Evolutionary conservation across 2,888 invertebrate species (phyloP), one percentile per base, ranked within the genome.

Genomic region (Zootermopsis nevadensis): DNA sequence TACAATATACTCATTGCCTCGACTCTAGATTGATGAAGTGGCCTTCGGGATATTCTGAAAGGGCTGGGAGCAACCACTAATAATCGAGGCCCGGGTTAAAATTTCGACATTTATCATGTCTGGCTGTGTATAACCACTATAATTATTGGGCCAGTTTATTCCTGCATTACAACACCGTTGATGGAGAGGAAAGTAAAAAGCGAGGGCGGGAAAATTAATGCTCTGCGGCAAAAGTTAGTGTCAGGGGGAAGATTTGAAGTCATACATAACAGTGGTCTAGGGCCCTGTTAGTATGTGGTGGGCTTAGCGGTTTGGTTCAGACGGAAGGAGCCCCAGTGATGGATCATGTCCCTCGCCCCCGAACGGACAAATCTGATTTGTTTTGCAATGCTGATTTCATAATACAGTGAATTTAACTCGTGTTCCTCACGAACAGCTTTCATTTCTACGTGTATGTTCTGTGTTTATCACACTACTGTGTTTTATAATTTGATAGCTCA

Each of bases 81-180:
- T 66, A 66, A 66, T n/a, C 27, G n/a, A 27, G 66, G 69, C 33
- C 2, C 38, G 35, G 74, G n/a, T 24, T 24, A 38, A 22, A 38
- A 74, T 74, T 74, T 74, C 24, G 38, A 74, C 74, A 74, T 74
- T 74, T 38, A 74, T 74, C 74, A 74, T 74, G 74, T 74, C 35
- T 74, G 31, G n/a, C 6, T 31, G 77, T 82, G 82, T 82, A 66
- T 82, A 80, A 83, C 83, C 79, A 79, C 83, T 31, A 69, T 83
- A 80, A 83, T 83, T 82, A 82, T 67, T 33, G 77, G 77, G 82
- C 67, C 66, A 77, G 67, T 77, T 38, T 82, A 77, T 69, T 33
- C 69, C 69, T 69, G 33, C 33, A 69, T 69, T 74, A 74, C 74
- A 74, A 74, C 35, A 15, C 24, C 74, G 74, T n/a, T 74, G 74